Conservation (phyloP, 2,888 invertebrate genomes). For the Lepas anatifera region DNA sequence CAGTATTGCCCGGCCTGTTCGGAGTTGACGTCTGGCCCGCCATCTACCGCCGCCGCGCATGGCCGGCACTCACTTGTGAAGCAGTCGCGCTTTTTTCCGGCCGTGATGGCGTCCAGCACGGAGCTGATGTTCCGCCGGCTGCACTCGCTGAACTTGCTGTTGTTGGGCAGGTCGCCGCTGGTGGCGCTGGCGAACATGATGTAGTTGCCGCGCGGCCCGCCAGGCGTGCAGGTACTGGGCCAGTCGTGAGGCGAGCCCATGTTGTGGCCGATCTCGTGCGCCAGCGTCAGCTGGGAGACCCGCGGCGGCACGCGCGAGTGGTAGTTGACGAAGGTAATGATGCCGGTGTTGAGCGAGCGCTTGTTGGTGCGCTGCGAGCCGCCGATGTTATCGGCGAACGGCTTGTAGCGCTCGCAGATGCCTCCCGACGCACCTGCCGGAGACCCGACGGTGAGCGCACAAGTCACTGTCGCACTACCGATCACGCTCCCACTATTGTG, state of each 20-base stretch:
- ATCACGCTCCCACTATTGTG: no score
- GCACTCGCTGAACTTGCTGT: conserved; percentile 92
- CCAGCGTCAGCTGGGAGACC: conserved; percentile 92
- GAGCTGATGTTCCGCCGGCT: conserved; percentile 89
- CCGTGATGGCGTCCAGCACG: conserved; percentile 81
- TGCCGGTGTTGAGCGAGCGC: conserved; percentile 92
- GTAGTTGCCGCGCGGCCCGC: conserved; percentile 83
- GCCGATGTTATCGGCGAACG: conserved; percentile 88
- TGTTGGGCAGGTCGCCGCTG: conserved; percentile 93
- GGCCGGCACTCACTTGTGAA: conserved; percentile 49
- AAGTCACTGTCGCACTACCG: neutral
- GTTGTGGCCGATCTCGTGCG: conserved; percentile 96
- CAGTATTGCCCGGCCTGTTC: no score
- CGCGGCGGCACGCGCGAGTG: conserved; percentile 92
- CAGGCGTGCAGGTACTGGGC: conserved; percentile 25
- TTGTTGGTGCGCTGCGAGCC: conserved; percentile 89
- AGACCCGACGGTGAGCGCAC: neutral
- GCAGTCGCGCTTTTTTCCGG: conserved; percentile 83
- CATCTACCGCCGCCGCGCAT: no score
- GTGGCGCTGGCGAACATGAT: conserved; percentile 99
- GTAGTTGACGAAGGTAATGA: conserved; percentile 98
- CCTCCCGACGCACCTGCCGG: conserved; percentile 84
- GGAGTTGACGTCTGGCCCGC: no score
- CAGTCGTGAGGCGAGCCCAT: conserved; percentile 70
- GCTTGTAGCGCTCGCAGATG: conserved; percentile 95